Evolutionary conservation across 2,113 vertebrate species (phyloP).

Genomic region (Odocoileus virginianus): DNA sequence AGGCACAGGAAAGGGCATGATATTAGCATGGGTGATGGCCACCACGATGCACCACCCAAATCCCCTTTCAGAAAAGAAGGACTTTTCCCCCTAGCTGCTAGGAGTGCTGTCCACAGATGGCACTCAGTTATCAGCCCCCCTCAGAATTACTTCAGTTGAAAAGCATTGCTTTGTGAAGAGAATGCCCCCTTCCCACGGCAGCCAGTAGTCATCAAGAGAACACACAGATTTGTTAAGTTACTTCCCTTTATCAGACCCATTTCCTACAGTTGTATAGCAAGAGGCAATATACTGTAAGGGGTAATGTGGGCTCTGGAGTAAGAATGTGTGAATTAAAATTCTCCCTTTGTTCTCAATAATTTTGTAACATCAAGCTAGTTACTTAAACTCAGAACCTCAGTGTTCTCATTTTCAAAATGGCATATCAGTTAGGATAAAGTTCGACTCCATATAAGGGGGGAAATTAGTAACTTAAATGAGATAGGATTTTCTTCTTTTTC

Average conservation of each 20-base stretch:
- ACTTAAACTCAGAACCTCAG: not conserved
- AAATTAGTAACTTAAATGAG: not conserved
- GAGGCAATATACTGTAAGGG: not conserved
- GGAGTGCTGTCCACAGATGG: not conserved
- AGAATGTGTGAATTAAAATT: not conserved
- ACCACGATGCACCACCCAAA: not conserved
- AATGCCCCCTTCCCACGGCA: not conserved
- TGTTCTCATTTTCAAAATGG: slow-evolving; percentile 29
- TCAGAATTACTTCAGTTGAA: not conserved
- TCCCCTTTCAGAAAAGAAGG: not conserved
- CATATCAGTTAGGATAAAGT: not conserved
- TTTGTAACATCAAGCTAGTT: not conserved
- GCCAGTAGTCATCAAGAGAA: not conserved
- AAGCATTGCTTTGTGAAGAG: not conserved
- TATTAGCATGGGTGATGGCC: not conserved
- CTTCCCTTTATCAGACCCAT: not conserved
- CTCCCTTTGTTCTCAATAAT: not conserved
- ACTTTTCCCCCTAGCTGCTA: not conserved
- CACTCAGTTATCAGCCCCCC: not conserved
- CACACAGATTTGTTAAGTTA: not conserved
- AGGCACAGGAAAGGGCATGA: not conserved
- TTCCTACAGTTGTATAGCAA: not conserved
- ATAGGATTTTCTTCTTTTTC: slow-evolving; percentile 4
- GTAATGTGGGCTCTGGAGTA: not conserved
- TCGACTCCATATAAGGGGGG: not conserved